Conservation (phyloP, 2,888 invertebrate genomes). For the Cephonodes hylas region DNA sequence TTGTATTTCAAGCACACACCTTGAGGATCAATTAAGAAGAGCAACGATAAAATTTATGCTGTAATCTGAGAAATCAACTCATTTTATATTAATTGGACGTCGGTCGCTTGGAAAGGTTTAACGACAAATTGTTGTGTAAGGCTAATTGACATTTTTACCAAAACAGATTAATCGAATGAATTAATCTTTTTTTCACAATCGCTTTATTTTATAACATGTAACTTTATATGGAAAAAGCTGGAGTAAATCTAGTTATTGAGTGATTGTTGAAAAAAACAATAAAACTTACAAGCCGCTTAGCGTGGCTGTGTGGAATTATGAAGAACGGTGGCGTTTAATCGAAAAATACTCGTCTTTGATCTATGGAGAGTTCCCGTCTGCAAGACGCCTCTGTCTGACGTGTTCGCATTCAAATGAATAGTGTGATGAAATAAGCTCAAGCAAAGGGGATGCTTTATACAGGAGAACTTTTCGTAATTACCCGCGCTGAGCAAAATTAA, state of each 20-base stretch:
- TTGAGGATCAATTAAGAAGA: conserved; percentile 53
- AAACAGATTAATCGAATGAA: conserved; percentile 18
- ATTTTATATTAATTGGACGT: conserved; percentile 63
- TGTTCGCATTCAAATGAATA: conserved; percentile 44
- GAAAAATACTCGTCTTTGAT: conserved; percentile 52
- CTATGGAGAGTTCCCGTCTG: conserved; percentile 42
- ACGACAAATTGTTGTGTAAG: conserved; percentile 47
- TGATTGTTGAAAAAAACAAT: not conserved
- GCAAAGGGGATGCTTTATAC: conserved; percentile 29
- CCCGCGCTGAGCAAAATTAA: conserved; percentile 31
- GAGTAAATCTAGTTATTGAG: no score
- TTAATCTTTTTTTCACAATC: no score
- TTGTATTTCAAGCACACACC: conserved; percentile 16
- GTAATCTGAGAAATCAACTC: conserved; percentile 56
- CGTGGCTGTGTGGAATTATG: conserved; percentile 34
- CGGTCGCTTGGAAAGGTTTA: conserved; percentile 39
- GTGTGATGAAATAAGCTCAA: conserved; percentile 41
- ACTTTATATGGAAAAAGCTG: no score
- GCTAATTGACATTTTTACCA: conserved; percentile 36
- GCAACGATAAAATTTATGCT: conserved; percentile 54
- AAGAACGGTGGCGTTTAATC: conserved; percentile 47
- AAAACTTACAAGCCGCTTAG: not conserved
- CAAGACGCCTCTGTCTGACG: conserved; percentile 34
- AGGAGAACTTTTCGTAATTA: conserved; percentile 38
- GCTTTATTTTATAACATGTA: no score